Evolutionary conservation across 2,797 vertebrate genomes (phyloP).

Genomic region (Calcarius lapponicus): DNA sequence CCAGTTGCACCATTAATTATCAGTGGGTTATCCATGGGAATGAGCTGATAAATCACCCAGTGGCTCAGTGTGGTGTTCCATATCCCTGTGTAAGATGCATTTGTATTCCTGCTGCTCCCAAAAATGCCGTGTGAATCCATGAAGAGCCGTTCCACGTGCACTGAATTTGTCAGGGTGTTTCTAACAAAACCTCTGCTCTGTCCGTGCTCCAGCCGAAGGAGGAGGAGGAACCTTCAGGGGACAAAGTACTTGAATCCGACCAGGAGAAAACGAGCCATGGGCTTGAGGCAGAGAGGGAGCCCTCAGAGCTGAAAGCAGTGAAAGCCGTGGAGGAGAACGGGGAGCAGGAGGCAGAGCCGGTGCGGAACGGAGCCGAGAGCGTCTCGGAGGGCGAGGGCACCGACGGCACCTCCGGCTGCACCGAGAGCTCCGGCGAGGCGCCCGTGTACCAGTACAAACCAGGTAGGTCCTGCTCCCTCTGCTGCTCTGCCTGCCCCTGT

Average conservation of each 20-base stretch:
- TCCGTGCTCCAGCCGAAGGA: constrained; percentile 74
- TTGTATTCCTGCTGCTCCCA: neutral
- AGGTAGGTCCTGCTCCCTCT: constrained; percentile 74
- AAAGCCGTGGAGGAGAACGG: constrained; percentile 86
- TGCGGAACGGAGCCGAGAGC: constrained; percentile 88
- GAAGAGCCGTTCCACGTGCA: accelerated
- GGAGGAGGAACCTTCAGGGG: constrained; percentile 77
- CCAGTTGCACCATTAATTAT: neutral
- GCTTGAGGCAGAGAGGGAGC: constrained; percentile 60
- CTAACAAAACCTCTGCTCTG: neutral
- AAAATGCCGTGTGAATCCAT: neutral
- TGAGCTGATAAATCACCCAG: neutral
- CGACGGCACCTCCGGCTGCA: constrained; percentile 73
- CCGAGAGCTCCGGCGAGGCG: constrained; percentile 77
- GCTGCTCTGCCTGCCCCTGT: neutral
- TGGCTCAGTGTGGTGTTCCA: neutral
- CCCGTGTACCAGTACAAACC: constrained; percentile 77
- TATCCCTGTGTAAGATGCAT: neutral
- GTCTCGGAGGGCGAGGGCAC: constrained; percentile 83
- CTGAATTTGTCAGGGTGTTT: neutral
- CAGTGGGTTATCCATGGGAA: neutral
- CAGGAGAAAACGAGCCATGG: constrained; percentile 68
- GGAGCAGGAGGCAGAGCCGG: constrained; percentile 81
- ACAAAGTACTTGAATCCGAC: constrained; percentile 77
- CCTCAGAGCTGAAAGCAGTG: constrained; percentile 42